Evolutionary conservation across 2,797 vertebrate species (phyloP), one percentile per base, ranked within the genome.

Genomic region (Heterohyrax brucei): DNA sequence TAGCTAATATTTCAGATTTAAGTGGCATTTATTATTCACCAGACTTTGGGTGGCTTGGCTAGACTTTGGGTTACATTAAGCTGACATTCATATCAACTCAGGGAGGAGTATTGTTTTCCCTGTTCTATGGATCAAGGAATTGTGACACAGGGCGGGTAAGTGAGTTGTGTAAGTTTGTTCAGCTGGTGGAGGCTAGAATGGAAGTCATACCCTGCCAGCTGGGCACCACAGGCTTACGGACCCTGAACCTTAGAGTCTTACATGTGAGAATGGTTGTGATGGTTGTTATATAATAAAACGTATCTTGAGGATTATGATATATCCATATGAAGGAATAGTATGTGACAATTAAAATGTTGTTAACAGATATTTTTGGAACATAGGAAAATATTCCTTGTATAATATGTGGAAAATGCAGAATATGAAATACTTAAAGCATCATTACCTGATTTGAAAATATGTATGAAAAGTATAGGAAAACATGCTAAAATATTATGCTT

Each of bases 401-500:
- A 50, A 2, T 30, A 46, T 24, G 30, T 73, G 21, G 44, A 70
- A 64, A 86, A 44, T 28, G 19, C 10, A 86, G 44, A 4, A 26
- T 64, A 22, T 18, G 1, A 89, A 93, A 87, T 50, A 9, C 50
- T 39, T 56, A 62, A 46, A 77, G 59, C 5, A 46, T 48, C 39
- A 79, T 66, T 93, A 72, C 39, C 70, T 39, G 33, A 76, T 50
- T 76, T 83, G 44, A 83, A 93, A 86, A 80, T 50, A 62, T 33
- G 44, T 24, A 80, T 53, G 56, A 91, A 78, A 92, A 44, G 12
- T 59, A 50, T 0, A 33, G 61, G n/a, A 68, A 64, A 83, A 46
- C 48, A 68, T 66, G 22, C 39, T 75, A 76, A 92, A 76, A 64
- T 77, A 7, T 61, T 84, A 39, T 64, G 2, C 13, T 24, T 24